Evolutionary conservation across 1,140 invertebrate species (phyloP), one percentile per base, ranked within the genome.

Genomic region (Chionoecetes opilio): DNA sequence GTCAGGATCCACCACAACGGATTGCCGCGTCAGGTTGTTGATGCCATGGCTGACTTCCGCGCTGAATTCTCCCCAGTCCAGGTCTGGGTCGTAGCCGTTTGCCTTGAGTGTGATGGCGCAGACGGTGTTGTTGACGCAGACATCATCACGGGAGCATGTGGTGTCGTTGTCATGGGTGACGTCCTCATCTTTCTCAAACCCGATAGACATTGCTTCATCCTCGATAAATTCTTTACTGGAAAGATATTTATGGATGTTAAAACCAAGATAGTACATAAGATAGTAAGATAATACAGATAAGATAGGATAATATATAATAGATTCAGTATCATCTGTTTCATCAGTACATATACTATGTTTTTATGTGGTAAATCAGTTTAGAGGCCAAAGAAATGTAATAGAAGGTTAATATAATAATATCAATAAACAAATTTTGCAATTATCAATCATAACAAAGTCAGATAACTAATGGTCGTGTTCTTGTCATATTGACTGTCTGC

Each of bases 41-140:
- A n/a, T n/a, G 63, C 63, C 63, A 5, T 75, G 63, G 63, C 63
- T 75, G 63, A 75, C 63, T n/a, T n/a, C 63, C 63, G n/a, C 63
- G 1, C 63, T 75, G 63, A 75, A 75, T 26, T 75, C 21, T 75
- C 26, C 63, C 63, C 63, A n/a, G 63, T 75, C 63, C 63, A 75
- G 63, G 63, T 75, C 63, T n/a, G 63, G 63, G 21, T 75, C n/a
- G 21, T 75, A 75, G 6, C n/a, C n/a, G 11, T 75, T 26, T 21
- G 63, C 63, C 63, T 2, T n/a, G 0, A 75, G 63, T 8, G 21
- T 75, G 21, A 75, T 75, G 63, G 63, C n/a, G 63, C 63, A 75
- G 21, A 26, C n/a, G 11, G 63, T 75, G 21, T 75, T n/a, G n/a
- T n/a, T 75, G 63, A 21, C 6, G 21, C 63, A 75, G 63, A n/a